Conservation (phyloP, 1,140 invertebrate genomes). For the Neodiprion pinetum region DNA sequence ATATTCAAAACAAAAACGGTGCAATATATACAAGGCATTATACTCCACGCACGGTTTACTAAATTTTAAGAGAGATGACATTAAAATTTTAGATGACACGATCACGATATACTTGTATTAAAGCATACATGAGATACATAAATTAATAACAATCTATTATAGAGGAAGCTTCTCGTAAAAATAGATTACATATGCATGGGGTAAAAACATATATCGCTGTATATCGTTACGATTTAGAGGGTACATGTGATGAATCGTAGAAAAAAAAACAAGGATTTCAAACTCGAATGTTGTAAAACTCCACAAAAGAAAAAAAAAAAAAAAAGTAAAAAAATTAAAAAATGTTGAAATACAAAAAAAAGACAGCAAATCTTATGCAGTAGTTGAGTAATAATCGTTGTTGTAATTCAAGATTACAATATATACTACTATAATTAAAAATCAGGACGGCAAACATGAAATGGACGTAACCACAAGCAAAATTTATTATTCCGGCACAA, state of each 20-base stretch:
- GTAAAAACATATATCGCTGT: not conserved
- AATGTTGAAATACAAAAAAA: not conserved
- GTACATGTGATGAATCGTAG: not conserved
- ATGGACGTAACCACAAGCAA: not conserved
- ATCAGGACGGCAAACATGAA: constrained; percentile 11
- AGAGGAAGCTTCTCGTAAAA: too few relatives aligned
- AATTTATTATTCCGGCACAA: not conserved
- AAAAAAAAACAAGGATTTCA: not conserved
- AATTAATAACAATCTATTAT: not conserved
- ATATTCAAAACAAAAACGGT: not conserved
- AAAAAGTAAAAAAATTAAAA: not conserved
- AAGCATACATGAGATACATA: constrained; percentile 3
- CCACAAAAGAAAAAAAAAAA: not conserved
- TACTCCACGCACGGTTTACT: constrained; percentile 7
- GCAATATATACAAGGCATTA: not conserved
- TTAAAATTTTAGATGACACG: not conserved
- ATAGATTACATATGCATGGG: not conserved
- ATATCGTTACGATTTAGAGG: not conserved
- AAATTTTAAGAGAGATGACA: not conserved
- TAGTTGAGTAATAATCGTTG: not conserved
- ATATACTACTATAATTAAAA: not conserved
- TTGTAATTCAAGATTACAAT: not conserved
- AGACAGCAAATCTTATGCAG: not conserved
- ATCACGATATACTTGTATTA: constrained; percentile 7
- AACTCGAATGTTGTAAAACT: not conserved